These are phyloP conservation scores for Phoronis australis DNA, from an alignment of 2,888 invertebrate species.

Conservation along the genomic window DNA sequence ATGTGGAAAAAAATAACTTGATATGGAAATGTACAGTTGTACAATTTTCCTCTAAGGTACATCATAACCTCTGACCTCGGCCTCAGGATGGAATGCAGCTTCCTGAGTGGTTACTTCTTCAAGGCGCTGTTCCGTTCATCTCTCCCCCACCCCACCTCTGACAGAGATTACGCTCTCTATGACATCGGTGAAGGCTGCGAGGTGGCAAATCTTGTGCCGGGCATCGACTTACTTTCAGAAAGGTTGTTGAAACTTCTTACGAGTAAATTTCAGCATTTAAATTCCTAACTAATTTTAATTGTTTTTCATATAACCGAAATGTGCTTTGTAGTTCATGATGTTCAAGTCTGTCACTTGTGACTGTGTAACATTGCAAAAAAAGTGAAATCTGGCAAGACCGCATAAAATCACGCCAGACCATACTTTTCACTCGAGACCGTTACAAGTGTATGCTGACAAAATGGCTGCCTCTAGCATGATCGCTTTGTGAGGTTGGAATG, in stretches of 20 bases:
- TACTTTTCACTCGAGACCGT: too few relatives aligned
- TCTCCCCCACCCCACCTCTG: constrained; percentile 48
- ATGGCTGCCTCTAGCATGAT: too few relatives aligned
- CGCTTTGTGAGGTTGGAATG: too few relatives aligned
- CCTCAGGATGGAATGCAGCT: constrained; percentile 45
- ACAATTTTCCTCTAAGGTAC: constrained; percentile 35
- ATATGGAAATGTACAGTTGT: too few relatives aligned
- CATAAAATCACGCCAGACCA: too few relatives aligned
- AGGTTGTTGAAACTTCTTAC: constrained; percentile 18
- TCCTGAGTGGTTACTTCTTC: constrained; percentile 48
- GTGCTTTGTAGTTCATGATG: too few relatives aligned
- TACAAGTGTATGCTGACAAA: too few relatives aligned
- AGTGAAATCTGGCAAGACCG: too few relatives aligned
- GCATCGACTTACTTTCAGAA: constrained; percentile 46
- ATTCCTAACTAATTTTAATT: not conserved
- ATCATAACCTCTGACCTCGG: constrained; percentile 46
- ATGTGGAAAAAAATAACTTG: too few relatives aligned
- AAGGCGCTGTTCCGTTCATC: constrained; percentile 49
- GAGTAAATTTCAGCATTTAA: not conserved
- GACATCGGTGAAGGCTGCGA: constrained; percentile 49
- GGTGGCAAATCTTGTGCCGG: constrained; percentile 45
- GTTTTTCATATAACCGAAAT: too few relatives aligned
- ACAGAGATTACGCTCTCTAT: constrained; percentile 49
- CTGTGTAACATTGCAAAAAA: too few relatives aligned
- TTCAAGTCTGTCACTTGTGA: too few relatives aligned